A percentile compares a stretch with the other conserved stretches of the same genome.
These are phyloP conservation scores for Bilobella aurantiaca DNA, from an alignment of 1,140 invertebrate species.

Conservation along the genomic window DNA sequence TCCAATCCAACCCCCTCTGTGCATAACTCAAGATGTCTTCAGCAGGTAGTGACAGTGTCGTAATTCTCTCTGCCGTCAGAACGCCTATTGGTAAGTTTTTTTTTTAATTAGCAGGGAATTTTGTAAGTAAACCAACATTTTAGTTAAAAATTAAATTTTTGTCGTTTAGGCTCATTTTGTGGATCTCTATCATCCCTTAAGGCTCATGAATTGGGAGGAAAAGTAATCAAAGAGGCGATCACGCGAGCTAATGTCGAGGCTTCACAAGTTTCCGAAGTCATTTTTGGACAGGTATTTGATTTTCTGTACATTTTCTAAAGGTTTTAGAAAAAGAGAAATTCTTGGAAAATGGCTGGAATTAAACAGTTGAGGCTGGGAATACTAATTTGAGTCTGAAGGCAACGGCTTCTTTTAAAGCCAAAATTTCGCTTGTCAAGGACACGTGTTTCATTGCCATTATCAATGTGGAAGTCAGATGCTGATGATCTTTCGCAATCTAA, in stretches of 20 bases:
- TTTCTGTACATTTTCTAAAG: background rate
- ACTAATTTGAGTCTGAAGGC: too few species aligned
- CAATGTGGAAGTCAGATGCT: too few species aligned
- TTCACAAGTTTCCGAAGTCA: constrained; percentile 67
- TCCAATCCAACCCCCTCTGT: background rate
- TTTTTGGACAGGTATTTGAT: constrained; percentile 65
- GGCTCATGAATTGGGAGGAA: constrained; percentile 61
- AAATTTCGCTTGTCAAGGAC: too few species aligned
- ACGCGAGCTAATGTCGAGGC: constrained; percentile 49
- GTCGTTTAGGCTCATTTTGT: constrained; percentile 54
- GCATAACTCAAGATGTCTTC: background rate
- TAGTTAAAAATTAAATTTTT: constrained; percentile 33
- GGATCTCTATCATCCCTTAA: constrained; percentile 56
- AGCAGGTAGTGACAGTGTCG: constrained; percentile 37
- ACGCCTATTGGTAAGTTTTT: constrained; percentile 53
- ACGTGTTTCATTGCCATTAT: too few species aligned
- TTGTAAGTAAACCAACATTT: constrained; percentile 5
- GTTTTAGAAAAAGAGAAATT: too few species aligned
- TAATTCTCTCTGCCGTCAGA: constrained; percentile 54
- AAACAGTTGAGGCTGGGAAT: too few species aligned
- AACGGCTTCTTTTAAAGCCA: too few species aligned
- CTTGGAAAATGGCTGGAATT: too few species aligned
- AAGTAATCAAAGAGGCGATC: constrained; percentile 63
- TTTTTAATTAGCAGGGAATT: constrained; percentile 6
- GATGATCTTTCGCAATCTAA: too few species aligned